A percentile compares a stretch with the other conserved stretches of the same genome.
Evolutionary conservation across 2,113 vertebrate genomes (phyloP).

Genomic region (Lates calcarifer): DNA sequence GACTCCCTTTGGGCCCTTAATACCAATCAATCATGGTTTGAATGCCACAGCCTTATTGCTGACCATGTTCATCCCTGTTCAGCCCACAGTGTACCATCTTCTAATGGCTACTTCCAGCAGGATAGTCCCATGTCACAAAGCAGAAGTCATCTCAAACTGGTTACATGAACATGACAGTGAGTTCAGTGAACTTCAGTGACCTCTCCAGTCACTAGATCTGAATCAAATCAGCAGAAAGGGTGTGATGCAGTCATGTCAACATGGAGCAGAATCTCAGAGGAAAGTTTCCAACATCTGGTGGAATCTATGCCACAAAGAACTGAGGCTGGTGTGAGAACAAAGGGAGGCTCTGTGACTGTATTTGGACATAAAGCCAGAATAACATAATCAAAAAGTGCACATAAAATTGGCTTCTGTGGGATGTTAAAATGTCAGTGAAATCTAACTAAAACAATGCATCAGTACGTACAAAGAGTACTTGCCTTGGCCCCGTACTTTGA

Average conservation of each 20-base stretch:
- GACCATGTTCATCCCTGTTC: neutral
- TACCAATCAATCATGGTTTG: too few species aligned
- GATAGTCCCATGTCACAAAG: neutral
- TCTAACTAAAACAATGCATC: neutral
- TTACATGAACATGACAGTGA: too few species aligned
- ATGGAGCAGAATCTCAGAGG: neutral
- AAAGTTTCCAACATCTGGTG: neutral
- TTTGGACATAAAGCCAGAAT: neutral
- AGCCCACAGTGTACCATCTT: neutral
- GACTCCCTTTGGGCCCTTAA: too few species aligned
- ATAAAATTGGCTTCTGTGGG: neutral
- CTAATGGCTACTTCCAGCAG: neutral
- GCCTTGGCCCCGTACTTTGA: conserved; percentile 99
- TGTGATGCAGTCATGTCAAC: neutral
- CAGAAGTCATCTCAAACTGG: neutral
- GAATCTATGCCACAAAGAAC: neutral
- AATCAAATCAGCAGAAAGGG: neutral
- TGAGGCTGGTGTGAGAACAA: neutral
- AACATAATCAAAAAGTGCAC: neutral
- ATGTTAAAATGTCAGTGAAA: neutral
- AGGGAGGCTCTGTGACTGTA: neutral
- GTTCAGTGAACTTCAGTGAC: too few species aligned
- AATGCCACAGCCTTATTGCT: neutral
- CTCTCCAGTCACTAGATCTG: neutral
- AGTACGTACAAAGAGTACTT: conserved; percentile 66